Base-by-base conservation (phyloP, 2,888 invertebrate genomes). In the Erannis defoliaria region DNA sequence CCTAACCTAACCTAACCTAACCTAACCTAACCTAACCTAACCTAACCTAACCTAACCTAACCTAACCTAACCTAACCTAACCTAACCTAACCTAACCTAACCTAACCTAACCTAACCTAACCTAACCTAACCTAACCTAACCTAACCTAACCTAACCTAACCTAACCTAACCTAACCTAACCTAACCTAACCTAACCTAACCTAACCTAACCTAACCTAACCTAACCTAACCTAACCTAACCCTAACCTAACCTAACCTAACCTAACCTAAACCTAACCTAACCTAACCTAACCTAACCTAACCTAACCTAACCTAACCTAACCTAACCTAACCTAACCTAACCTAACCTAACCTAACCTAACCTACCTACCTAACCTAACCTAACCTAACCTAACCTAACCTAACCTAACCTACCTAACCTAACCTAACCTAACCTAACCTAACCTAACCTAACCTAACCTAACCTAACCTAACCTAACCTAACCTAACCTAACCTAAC, bases 351-450 rank as follows among this genome's bases (percentile, higher is more conserved):
- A 31, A 31, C 31, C 31, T 31, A 31, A 31, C 31, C 31, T 31
- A 31, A 31, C 31, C 31, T 31, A 31, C 31, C 6, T 5, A 33
- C 23, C 66, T 66, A 66, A 66, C 65, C 66, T 66, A 66, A 66
- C 66, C 66, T 63, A 66, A 66, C 66, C 66, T 61, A 65, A 65
- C 65, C 65, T 62, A 65, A 62, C 61, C 65, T 62, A 61, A 61
- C 61, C 61, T 58, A 65, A 61, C 65, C 65, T 58, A 66, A 66
- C 65, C 65, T 63, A 67, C 67, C 66, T 66, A 66, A 67, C 63
- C 40, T 40, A 40, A 59, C 59, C 64, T 61, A 64, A 64, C 64
- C 64, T 62, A 65, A 65, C 65, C 65, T 58, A 65, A 65, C 64
- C 65, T 58, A 62, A 65, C 61, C 65, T 59, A 58, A 66, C 62